These are phyloP conservation scores for Callosobruchus maculatus DNA, from an alignment of 2,888 invertebrate genomes.

Conservation along the genomic window DNA sequence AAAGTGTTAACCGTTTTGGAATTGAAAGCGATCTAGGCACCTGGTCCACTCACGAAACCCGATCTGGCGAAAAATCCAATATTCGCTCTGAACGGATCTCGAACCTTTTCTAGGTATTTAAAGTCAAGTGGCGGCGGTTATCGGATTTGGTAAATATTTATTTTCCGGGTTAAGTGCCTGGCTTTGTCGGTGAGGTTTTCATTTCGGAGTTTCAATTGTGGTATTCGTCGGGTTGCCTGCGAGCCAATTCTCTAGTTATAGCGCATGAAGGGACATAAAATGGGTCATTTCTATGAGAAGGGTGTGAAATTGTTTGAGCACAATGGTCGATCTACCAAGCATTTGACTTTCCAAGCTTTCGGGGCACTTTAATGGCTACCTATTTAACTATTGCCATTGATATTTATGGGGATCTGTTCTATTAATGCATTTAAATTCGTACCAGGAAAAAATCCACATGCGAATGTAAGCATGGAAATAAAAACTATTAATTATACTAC, in stretches of 20 bases:
- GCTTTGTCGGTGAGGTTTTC: constrained; percentile 14
- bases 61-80: not conserved
- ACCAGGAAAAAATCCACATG: too few relatives aligned
- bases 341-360: not conserved
- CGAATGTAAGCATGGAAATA: too few relatives aligned
- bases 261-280: not conserved
- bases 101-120: constrained; percentile 12
- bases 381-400: too few relatives aligned
- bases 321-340: not conserved
- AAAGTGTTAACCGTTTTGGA: constrained; percentile 24
- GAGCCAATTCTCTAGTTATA: not conserved
- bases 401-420: too few relatives aligned
- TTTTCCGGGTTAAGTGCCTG: constrained; percentile 16
- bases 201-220: not conserved
- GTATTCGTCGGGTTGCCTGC: not conserved
- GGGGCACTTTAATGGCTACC: not conserved
- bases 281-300: not conserved
- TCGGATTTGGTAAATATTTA: constrained; percentile 23
- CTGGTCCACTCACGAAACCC: not conserved
- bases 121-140: constrained; percentile 23
- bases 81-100: not conserved
- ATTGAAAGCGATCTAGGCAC: constrained; percentile 19
- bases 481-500: too few relatives aligned
- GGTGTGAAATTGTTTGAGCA: not conserved
- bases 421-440: too few relatives aligned